Evolutionary conservation across 2,797 vertebrate genomes (phyloP).

Genomic region (Percopsis omiscomaycus): DNA sequence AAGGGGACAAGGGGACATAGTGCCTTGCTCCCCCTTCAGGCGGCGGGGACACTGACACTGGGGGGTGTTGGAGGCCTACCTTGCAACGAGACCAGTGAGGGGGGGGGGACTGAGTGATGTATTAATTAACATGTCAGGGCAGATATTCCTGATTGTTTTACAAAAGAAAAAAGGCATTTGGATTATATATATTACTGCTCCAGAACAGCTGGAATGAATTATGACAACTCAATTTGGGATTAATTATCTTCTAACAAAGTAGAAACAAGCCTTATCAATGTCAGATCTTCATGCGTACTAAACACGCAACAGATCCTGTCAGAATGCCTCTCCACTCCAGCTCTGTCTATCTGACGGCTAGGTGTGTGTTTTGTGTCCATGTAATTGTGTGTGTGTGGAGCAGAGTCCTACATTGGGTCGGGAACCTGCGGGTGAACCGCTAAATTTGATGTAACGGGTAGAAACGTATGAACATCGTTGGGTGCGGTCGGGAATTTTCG

Average conservation of each 20-base stretch:
- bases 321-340: slow-evolving; percentile 18
- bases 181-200: background rate
- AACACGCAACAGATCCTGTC: slow-evolving; percentile 36
- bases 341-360: slow-evolving; percentile 48
- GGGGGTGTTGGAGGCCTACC: no score
- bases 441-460: no score
- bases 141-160: background rate
- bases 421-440: no score
- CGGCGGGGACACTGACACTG: no score
- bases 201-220: slow-evolving; percentile 27
- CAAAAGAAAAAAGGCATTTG: background rate
- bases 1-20: no score
- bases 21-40: no score
- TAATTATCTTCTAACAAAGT: slow-evolving; percentile 16
- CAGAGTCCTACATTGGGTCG: no score
- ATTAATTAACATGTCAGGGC: no score
- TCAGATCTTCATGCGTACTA: slow-evolving; percentile 17
- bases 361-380: slow-evolving; percentile 24
- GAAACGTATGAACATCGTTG: no score
- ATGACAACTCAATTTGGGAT: slow-evolving; percentile 15
- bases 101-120: no score
- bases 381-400: background rate
- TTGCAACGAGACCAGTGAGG: no score
- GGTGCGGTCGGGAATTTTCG: no score
- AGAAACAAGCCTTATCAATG: slow-evolving; percentile 12